Base-by-base conservation (phyloP, 2,797 vertebrate species). In the Pipistrellus nathusii region DNA sequence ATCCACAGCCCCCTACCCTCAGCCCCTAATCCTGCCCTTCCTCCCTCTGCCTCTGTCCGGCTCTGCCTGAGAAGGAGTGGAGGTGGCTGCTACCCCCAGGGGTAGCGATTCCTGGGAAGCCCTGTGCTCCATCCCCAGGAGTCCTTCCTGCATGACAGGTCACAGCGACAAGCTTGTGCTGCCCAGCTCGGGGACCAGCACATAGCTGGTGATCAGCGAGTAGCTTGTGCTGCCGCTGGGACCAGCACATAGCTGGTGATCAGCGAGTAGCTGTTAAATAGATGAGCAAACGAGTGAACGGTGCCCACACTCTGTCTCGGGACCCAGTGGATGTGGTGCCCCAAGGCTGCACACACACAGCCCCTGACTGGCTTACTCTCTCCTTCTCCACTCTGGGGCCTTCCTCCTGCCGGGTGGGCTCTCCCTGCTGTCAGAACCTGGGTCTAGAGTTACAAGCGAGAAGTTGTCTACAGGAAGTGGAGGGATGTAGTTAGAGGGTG, bases 191-290 rank as follows among this genome's bases (percentile, higher is more conserved):
- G 55, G 48, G 62, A 62, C 57, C 5, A 3, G 57, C 64, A n/a
- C 0, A 3, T 11, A 11, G 27, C 5, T 6, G 23, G 15, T 25
- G 1, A 7, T 27, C 75, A 17, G 0, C 9, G 38, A 3, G 82
- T 85, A 14, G 51, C 3, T 44, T 48, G 32, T 69, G 86, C 62
- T n/a, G 41, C 77, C 38, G 64, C 1, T 8, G n/a, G n/a, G n/a
- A n/a, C n/a, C n/a, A n/a, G n/a, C n/a, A n/a, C 0, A 4, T 11
- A 13, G 27, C 5, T 6, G 23, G 15, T 25, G 1, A 7, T 27
- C 73, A 17, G 0, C 9, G 38, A 3, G 82, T 85, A 14, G 51
- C 3, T 44, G 51, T 30, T 71, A 32, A 38, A 30, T 23, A 64
- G 32, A 8, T 11, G 51, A 78, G 30, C 14, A n/a, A 38, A 5